Conservation (phyloP, 2,113 vertebrate genomes). For the Lonchura striata region DNA sequence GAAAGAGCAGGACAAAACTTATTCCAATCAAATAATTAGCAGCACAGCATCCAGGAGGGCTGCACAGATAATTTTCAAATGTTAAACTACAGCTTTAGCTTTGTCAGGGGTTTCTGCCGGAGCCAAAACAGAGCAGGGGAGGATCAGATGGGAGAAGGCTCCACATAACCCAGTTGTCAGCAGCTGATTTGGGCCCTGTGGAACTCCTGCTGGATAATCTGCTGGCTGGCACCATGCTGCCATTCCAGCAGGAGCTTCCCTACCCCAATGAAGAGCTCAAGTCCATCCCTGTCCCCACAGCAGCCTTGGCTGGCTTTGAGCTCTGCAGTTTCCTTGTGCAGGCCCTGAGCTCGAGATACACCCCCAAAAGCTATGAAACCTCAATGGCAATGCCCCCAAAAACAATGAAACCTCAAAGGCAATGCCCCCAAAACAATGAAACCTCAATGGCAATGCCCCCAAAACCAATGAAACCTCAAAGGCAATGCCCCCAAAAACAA, state of each 20-base stretch:
- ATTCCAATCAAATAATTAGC: background rate
- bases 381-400: background rate
- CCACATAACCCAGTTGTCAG: background rate
- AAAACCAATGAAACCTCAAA: rapidly evolving
- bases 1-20: background rate
- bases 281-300: rapidly evolving
- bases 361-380: background rate
- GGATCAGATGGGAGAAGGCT: background rate
- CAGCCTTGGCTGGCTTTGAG: rapidly evolving
- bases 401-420: rapidly evolving
- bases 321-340: background rate
- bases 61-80: background rate
- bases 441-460: no score
- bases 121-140: background rate
- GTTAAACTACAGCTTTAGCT: background rate
- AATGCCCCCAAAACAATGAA: background rate
- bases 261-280: background rate
- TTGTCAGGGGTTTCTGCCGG: background rate
- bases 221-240: background rate
- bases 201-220: background rate
- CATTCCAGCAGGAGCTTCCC: background rate
- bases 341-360: rapidly evolving
- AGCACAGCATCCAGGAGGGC: background rate
- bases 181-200: background rate
- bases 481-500: background rate